phyloP scores from a whole-genome alignment of 2,888 invertebrate species.

The Orchesella flavescens region DNA sequence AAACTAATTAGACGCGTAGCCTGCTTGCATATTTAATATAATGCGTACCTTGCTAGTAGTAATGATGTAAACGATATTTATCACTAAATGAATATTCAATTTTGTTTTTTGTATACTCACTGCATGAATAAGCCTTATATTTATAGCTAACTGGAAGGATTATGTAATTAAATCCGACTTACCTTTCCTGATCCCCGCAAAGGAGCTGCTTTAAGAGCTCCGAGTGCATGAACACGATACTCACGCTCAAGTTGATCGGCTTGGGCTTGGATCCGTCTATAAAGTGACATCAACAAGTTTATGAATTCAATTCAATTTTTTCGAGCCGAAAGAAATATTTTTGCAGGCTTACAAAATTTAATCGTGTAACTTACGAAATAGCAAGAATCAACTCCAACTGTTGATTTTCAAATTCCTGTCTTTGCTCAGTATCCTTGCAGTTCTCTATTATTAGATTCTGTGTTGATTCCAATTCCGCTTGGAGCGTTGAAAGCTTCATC shows the following conservation, averaged over 20 bases:
- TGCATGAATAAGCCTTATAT: too few species aligned
- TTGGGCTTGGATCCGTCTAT: constrained; percentile 82
- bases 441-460: constrained; percentile 75
- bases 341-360: neutral
- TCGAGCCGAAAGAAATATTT: neutral
- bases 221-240: constrained; percentile 80
- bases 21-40: too few species aligned
- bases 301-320: constrained; percentile 6
- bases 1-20: too few species aligned
- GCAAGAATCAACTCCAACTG: constrained; percentile 80
- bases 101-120: too few species aligned
- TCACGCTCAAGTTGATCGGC: constrained; percentile 82
- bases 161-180: too few species aligned
- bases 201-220: constrained; percentile 79
- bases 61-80: too few species aligned
- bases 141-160: too few species aligned
- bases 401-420: constrained; percentile 81
- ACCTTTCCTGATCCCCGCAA: constrained; percentile 80
- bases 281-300: constrained; percentile 70
- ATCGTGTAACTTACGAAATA: constrained; percentile 78
- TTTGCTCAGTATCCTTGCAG: constrained; percentile 76
- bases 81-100: too few species aligned
- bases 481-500: constrained; percentile 80
- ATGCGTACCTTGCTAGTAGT: too few species aligned
- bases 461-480: constrained; percentile 80